Percentiles rank a stretch among this genome's conserved stretches.
Evolutionary conservation across 2,888 invertebrate species (phyloP).

Genomic region (Automeris io): DNA sequence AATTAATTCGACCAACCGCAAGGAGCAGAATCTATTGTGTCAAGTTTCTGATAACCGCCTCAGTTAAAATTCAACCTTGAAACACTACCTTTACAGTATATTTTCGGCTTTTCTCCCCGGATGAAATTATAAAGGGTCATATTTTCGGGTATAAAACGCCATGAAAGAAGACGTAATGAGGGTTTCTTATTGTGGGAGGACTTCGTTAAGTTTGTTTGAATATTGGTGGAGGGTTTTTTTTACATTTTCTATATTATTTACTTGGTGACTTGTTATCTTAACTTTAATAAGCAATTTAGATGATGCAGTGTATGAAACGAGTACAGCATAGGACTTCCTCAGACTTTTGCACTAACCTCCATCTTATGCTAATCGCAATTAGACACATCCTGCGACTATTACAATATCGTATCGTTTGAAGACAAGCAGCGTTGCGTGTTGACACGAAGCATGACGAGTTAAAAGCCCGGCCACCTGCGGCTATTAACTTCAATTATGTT

Average conservation of each 20-base stretch:
- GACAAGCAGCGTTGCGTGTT: too few species aligned
- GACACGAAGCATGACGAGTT: too few species aligned
- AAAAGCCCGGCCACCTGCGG: too few species aligned
- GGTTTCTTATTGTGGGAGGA: neutral
- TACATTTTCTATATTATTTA: neutral
- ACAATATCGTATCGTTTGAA: too few species aligned
- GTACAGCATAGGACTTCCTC: too few species aligned
- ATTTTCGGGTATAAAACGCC: neutral
- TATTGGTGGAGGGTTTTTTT: neutral
- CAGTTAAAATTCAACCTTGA: neutral
- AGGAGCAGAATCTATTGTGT: neutral
- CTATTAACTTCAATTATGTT: too few species aligned
- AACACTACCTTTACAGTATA: neutral
- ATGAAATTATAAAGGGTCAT: slow-evolving; percentile 1
- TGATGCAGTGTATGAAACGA: too few species aligned
- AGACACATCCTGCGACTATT: too few species aligned
- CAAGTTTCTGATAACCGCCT: neutral
- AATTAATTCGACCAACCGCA: neutral
- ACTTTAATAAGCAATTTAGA: neutral
- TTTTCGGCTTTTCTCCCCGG: neutral
- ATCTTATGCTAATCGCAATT: too few species aligned
- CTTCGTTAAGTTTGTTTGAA: slow-evolving; percentile 2
- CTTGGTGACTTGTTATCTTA: neutral
- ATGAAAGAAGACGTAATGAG: slow-evolving; percentile 1
- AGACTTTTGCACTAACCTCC: too few species aligned